Percentiles rank a stretch among this genome's conserved stretches.
Conservation (phyloP, 2,797 vertebrate species). For the Ctenopoma multispine region DNA sequence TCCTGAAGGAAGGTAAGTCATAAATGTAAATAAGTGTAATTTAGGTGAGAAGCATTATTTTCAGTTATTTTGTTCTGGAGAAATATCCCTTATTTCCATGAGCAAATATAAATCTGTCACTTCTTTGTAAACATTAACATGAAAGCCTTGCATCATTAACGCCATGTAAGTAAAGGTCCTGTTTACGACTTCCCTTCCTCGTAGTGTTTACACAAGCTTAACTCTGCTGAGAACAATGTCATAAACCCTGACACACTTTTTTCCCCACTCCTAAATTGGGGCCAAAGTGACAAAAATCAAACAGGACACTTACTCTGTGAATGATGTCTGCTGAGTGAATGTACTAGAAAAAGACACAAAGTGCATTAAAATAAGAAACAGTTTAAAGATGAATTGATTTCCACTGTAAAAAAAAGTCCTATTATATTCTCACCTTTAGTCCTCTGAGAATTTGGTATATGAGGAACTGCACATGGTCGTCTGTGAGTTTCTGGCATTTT, state of each 20-base stretch:
- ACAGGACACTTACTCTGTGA: constrained; percentile 92
- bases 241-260: constrained; percentile 28
- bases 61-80: background rate
- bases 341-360: constrained; percentile 83
- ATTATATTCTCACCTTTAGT: constrained; percentile 88
- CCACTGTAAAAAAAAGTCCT: background rate
- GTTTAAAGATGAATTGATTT: constrained; percentile 7
- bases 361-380: constrained; percentile 23
- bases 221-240: constrained; percentile 11
- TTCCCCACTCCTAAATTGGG: background rate
- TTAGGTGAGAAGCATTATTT: background rate
- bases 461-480: constrained; percentile 99
- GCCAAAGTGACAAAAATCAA: constrained; percentile 25
- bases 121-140: constrained; percentile 4
- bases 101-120: background rate
- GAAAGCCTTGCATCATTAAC: constrained; percentile 21
- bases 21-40: constrained; percentile 17
- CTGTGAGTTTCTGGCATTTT: constrained; percentile 99
- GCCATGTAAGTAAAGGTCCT: constrained; percentile 15
- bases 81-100: background rate
- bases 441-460: constrained; percentile 99
- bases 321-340: constrained; percentile 99
- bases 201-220: constrained; percentile 41
- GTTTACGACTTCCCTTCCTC: constrained; percentile 37
- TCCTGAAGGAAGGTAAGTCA: constrained; percentile 83